These are phyloP conservation scores for Eurypyga helias DNA, from an alignment of 2,113 vertebrate genomes.

Conservation along the genomic window DNA sequence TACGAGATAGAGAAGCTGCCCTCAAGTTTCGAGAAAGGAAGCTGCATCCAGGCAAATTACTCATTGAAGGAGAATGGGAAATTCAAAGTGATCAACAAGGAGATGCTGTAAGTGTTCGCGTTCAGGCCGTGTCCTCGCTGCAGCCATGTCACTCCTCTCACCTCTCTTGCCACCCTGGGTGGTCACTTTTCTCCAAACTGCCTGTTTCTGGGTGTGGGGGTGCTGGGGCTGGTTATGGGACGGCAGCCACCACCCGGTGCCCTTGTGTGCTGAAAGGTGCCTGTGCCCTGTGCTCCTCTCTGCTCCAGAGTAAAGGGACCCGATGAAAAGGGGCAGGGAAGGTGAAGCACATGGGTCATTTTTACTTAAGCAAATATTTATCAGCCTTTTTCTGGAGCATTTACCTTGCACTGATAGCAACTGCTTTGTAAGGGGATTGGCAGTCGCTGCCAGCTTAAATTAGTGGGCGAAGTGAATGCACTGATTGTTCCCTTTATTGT, in stretches of 20 bases:
- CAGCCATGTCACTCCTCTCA: background rate
- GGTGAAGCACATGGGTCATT: background rate
- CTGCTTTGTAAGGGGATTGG: background rate
- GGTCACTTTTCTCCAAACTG: background rate
- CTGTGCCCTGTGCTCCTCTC: background rate
- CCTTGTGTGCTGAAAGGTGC: background rate
- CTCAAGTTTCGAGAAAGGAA: constrained; percentile 79
- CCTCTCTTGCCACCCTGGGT: background rate
- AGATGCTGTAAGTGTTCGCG: constrained; percentile 68
- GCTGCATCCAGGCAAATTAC: constrained; percentile 82
- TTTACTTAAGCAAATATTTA: background rate
- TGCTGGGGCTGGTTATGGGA: background rate
- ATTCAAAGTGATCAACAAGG: constrained; percentile 82
- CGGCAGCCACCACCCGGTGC: background rate
- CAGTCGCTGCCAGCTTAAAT: background rate
- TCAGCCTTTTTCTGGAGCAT: background rate
- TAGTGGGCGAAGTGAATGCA: background rate
- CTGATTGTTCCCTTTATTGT: background rate
- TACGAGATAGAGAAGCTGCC: constrained; percentile 85
- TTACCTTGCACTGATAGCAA: background rate
- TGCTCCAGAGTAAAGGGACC: background rate
- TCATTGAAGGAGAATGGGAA: constrained; percentile 77
- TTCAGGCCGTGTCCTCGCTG: background rate
- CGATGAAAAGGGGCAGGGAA: background rate
- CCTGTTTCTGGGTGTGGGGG: background rate